phyloP scores from a whole-genome alignment of 1,140 invertebrate genomes.

The Fopius arisanus region DNA sequence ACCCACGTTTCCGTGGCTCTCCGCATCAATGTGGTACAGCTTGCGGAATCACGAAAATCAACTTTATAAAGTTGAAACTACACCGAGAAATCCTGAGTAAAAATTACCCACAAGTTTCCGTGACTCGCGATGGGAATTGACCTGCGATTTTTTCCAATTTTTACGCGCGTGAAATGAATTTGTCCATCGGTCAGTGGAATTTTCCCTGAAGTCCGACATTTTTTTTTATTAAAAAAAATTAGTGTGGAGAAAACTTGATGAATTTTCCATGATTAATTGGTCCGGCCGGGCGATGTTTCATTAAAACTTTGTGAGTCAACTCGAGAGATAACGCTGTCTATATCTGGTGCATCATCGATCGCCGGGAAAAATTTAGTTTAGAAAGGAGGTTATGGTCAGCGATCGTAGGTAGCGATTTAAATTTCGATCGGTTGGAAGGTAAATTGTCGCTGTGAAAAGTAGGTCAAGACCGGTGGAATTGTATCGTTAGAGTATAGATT shows the following conservation, averaged over 20 bases:
- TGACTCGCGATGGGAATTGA: too few relatives aligned
- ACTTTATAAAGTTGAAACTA: not conserved
- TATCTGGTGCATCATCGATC: not conserved
- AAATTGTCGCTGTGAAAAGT: not conserved
- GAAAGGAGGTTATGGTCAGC: conserved; percentile 10
- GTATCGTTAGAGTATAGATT: not conserved
- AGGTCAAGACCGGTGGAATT: conserved; percentile 3
- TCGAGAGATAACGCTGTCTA: not conserved
- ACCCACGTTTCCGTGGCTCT: not conserved
- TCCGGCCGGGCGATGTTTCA: not conserved
- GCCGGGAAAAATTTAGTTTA: not conserved
- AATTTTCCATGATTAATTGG: conserved; percentile 2
- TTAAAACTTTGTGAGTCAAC: not conserved
- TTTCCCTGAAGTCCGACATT: too few relatives aligned
- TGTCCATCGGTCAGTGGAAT: not conserved
- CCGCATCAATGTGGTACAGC: not conserved
- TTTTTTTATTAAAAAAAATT: too few relatives aligned
- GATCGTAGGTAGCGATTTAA: conserved; percentile 5
- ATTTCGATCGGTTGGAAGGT: not conserved
- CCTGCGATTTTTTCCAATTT: not conserved
- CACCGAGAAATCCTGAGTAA: not conserved
- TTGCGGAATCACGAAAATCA: not conserved
- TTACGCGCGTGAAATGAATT: not conserved
- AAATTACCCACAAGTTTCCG: too few relatives aligned
- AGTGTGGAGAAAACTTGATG: not conserved